Conservation (phyloP, 2,888 invertebrate species). For the Bombyx huttoni region DNA sequence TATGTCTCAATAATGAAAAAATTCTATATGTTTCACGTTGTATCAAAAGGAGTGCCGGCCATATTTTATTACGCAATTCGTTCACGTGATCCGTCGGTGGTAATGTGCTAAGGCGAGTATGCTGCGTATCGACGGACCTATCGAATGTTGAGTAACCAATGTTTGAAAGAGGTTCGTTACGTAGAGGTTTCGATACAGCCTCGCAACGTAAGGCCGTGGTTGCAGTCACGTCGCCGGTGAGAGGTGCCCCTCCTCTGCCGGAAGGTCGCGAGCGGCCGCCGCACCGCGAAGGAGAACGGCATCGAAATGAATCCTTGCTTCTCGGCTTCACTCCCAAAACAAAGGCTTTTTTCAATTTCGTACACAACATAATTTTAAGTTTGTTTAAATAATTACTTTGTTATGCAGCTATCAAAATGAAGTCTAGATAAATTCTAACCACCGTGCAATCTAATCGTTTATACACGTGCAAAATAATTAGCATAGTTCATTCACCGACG, state of each 20-base stretch:
- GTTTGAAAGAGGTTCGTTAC: conserved; percentile 68
- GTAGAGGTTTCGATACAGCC: conserved; percentile 70
- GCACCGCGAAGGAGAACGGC: conserved; percentile 62
- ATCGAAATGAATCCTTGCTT: conserved; percentile 57
- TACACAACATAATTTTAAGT: neutral
- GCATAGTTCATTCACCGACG: conserved; percentile 50
- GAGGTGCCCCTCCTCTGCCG: conserved; percentile 65
- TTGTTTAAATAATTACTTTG: neutral
- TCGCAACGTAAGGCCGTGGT: conserved; percentile 69
- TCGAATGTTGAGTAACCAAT: conserved; percentile 61
- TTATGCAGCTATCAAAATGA: conserved; percentile 25
- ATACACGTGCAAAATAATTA: conserved; percentile 36
- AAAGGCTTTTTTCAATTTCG: neutral
- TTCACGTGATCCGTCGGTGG: conserved; percentile 59
- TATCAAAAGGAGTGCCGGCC: conserved; percentile 54
- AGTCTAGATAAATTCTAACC: conserved; percentile 32
- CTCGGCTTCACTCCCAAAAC: neutral
- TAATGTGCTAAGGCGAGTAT: conserved; percentile 42
- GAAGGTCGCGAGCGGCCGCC: conserved; percentile 61
- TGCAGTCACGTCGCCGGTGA: conserved; percentile 68
- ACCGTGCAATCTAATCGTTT: conserved; percentile 46
- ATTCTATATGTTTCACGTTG: conserved; percentile 56
- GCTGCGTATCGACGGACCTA: conserved; percentile 62
- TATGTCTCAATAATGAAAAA: conserved; percentile 48
- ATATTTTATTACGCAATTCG: conserved; percentile 55